Conservation (phyloP, 2,888 invertebrate genomes). For the Hyposoter dolosus region DNA sequence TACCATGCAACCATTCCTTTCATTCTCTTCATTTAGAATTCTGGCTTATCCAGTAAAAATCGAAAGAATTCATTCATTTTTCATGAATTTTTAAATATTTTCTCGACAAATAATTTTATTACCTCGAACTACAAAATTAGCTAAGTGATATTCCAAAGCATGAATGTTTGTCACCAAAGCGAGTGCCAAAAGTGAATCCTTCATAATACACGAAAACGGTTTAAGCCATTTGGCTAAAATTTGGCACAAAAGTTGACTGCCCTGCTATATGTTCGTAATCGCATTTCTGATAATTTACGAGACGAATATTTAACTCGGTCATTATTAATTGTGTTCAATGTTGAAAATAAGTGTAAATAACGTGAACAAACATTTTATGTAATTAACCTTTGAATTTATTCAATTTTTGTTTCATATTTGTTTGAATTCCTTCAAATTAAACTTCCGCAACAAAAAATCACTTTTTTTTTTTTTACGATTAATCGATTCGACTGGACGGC, state of each 20-base stretch:
- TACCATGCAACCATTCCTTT: slow-evolving; percentile 24
- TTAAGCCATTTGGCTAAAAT: not conserved
- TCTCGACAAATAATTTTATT: not conserved
- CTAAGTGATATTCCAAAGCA: not conserved
- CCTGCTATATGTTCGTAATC: slow-evolving; percentile 3
- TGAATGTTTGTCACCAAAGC: not conserved
- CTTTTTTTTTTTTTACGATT: slow-evolving; percentile 59
- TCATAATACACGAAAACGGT: slow-evolving; percentile 18
- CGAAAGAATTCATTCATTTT: not conserved
- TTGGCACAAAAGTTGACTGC: slow-evolving; percentile 31
- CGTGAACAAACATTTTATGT: not conserved
- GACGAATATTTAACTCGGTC: not conserved
- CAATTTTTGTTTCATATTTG: not conserved
- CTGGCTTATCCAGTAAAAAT: not conserved
- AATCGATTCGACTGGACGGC: slow-evolving; percentile 51
- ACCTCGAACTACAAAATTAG: not conserved
- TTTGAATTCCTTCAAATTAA: not conserved
- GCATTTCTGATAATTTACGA: slow-evolving; percentile 20
- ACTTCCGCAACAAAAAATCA: slow-evolving; percentile 23
- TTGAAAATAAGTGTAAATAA: not conserved
- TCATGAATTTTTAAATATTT: not conserved
- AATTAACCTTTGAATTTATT: not conserved
- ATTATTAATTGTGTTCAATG: not conserved
- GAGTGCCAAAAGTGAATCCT: slow-evolving; percentile 40
- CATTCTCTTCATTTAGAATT: slow-evolving; percentile 22